Evolutionary conservation across 2,797 vertebrate genomes (phyloP).

Genomic region (Amphiprion clarkii): DNA sequence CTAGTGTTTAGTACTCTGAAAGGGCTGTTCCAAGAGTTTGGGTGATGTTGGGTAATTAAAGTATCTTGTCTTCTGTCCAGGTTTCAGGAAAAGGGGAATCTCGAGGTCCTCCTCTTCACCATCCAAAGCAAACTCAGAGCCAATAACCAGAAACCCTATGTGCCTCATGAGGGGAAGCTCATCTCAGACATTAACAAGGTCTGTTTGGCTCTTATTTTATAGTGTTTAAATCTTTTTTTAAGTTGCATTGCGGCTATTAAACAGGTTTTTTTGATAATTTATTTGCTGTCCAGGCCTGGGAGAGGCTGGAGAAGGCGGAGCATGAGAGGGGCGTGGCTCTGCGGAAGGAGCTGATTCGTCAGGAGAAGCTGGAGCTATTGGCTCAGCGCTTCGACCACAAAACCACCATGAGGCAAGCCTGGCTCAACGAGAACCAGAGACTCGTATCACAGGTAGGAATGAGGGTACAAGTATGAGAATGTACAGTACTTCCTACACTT

Average conservation of each 20-base stretch:
- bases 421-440: slow-evolving; percentile 97
- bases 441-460: slow-evolving; percentile 91
- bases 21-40: background rate
- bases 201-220: background rate
- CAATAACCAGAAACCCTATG: slow-evolving; percentile 93
- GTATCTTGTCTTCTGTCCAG: slow-evolving; percentile 70
- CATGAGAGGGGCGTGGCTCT: slow-evolving; percentile 92
- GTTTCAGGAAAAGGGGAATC: slow-evolving; percentile 97
- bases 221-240: background rate
- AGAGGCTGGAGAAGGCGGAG: slow-evolving; percentile 92
- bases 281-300: slow-evolving; percentile 87
- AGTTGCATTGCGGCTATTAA: background rate
- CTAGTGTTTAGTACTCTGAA: background rate
- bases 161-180: slow-evolving; percentile 92
- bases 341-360: slow-evolving; percentile 93
- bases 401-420: slow-evolving; percentile 94
- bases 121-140: slow-evolving; percentile 98
- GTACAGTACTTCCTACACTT: background rate
- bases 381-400: slow-evolving; percentile 97
- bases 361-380: slow-evolving; percentile 95
- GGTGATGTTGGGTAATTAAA: background rate
- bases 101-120: slow-evolving; percentile 96
- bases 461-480: background rate
- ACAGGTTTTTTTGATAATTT: background rate
- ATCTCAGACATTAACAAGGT: slow-evolving; percentile 97